Percentiles rank a stretch among this genome's conserved stretches.
phyloP scores from a whole-genome alignment of 2,797 vertebrate genomes.

The Dryobates pubescens region DNA sequence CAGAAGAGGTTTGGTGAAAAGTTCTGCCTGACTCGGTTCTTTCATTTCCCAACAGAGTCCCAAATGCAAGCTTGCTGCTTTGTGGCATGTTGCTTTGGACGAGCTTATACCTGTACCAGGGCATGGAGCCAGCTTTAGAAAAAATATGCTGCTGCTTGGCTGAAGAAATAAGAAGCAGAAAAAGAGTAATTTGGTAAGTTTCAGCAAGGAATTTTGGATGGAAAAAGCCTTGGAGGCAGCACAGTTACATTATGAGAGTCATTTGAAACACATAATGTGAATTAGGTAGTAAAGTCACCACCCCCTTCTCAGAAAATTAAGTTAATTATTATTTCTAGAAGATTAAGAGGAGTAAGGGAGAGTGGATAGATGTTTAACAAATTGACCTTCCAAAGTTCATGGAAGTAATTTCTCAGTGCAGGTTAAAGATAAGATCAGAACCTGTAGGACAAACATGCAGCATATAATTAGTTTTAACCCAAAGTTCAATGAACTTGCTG shows the following conservation, averaged over 20 bases:
- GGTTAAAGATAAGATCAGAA: slow-evolving; percentile 62
- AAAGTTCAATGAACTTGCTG: neutral
- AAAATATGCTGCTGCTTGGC: neutral
- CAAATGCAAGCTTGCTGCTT: neutral
- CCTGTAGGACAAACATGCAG: neutral
- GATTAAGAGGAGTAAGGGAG: slow-evolving; percentile 38
- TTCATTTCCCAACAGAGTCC: neutral
- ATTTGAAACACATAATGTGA: slow-evolving; percentile 20
- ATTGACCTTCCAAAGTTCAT: slow-evolving; percentile 66
- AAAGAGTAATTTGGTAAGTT: neutral
- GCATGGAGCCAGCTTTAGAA: neutral
- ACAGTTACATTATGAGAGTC: neutral
- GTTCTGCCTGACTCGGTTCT: neutral
- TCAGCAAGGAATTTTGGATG: neutral
- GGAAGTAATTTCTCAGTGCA: slow-evolving; percentile 28
- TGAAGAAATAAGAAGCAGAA: neutral
- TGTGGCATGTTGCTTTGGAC: neutral
- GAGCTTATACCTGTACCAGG: slow-evolving; percentile 8
- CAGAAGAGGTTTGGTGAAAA: neutral
- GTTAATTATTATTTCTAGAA: slow-evolving; percentile 69
- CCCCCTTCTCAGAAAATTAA: slow-evolving; percentile 28
- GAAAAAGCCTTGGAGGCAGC: slow-evolving; percentile 12
- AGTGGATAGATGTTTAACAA: slow-evolving; percentile 67
- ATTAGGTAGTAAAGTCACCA: neutral
- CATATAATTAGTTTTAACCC: neutral